Percentiles rank a stretch among this genome's conserved stretches.
phyloP scores from a whole-genome alignment of 2,113 vertebrate species.

The Pitta sordida region DNA sequence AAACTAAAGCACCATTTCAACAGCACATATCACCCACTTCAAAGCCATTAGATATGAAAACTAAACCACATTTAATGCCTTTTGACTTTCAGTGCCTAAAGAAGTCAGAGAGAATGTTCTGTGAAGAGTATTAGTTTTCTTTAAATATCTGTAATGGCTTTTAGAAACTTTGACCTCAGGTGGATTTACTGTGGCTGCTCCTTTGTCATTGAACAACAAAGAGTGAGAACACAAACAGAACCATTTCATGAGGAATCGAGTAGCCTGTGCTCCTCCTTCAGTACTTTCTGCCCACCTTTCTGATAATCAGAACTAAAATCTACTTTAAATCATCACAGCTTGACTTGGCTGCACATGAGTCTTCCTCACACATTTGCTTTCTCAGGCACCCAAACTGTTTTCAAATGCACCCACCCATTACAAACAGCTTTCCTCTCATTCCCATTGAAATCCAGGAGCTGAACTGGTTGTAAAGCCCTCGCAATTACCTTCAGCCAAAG shows the following conservation, averaged over 20 bases:
- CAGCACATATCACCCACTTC: conserved; percentile 48
- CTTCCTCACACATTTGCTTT: background rate
- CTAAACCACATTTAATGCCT: conserved; percentile 3
- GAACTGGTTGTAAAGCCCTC: background rate
- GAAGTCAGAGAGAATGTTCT: background rate
- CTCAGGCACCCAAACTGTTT: background rate
- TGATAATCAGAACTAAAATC: background rate
- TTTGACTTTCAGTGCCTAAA: background rate
- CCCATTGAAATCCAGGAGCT: background rate
- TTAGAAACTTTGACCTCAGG: background rate
- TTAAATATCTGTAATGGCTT: background rate
- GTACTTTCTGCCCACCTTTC: background rate
- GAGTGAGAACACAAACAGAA: background rate
- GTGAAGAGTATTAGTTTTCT: background rate
- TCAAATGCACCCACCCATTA: background rate
- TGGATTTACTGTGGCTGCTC: background rate
- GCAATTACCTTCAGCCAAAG: background rate
- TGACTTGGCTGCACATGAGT: background rate
- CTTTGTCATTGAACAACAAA: background rate
- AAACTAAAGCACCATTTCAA: conserved; percentile 53
- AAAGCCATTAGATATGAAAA: conserved; percentile 57
- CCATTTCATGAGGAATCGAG: background rate
- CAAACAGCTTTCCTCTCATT: background rate
- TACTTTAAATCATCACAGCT: background rate
- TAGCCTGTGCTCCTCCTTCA: background rate